These are phyloP conservation scores for Zaprionus vittiger DNA, from an alignment of 1,140 invertebrate genomes.

Conservation along the genomic window DNA sequence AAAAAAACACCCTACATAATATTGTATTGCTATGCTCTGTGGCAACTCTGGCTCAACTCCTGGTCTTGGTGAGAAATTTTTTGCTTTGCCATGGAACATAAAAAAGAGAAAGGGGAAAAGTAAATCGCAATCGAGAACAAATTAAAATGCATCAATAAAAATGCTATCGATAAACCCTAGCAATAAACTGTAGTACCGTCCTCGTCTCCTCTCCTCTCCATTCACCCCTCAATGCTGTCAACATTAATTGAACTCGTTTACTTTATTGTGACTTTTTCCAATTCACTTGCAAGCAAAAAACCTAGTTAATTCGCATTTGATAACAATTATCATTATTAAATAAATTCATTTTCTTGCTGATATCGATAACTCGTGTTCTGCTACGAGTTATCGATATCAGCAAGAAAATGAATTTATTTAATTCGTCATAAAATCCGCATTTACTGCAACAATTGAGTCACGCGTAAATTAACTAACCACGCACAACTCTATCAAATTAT, in stretches of 20 bases:
- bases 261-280: neutral
- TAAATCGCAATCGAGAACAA: neutral
- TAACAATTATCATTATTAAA: neutral
- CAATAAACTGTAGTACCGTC: neutral
- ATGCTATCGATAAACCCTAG: neutral
- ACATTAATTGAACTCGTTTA: neutral
- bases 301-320: neutral
- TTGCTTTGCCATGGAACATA: neutral
- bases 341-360: too few species aligned
- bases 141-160: conserved; percentile 1
- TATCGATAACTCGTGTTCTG: too few species aligned
- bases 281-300: neutral
- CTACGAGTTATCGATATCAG: neutral
- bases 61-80: neutral
- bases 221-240: neutral
- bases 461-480: conserved; percentile 2
- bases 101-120: neutral
- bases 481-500: neutral
- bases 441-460: neutral
- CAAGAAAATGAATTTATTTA: neutral
- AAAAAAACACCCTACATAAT: neutral
- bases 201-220: neutral
- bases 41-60: conserved; percentile 2
- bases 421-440: neutral
- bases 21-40: neutral